Base-by-base conservation (phyloP, 1,140 invertebrate species). In the Bombus sibiricus region DNA sequence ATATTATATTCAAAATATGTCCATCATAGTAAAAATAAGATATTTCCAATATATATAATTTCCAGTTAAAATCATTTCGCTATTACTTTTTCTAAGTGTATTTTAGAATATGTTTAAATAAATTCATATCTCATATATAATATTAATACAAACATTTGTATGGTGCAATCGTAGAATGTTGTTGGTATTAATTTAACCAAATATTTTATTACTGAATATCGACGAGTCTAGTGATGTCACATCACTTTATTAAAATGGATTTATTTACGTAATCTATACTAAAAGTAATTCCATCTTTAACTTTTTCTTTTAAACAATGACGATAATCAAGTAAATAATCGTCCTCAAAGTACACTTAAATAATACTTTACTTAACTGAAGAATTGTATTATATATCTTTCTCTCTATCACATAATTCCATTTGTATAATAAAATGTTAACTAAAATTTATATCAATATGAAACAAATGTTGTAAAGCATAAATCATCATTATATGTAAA, bases 1-100 rank as follows among this genome's bases (percentile, higher is more conserved):
- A 62, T 18, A 34, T 81, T 28, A 47, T 62, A 34, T 66, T 41
- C 3, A 79, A 68, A 79, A 78, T 78, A 78, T 62, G 18, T 62
- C 4, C 9, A 62, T 0, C 28, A n/a, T n/a, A 62, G 3, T 62
- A 28, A 62, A 62, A 62, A 62, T 62, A 62, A 53, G 47, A 53
- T 62, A 62, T 62, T 62, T 62, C 28, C 28, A 62, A 53, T 53
- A 53, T n/a, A 59, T 59, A 28, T 28, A 62, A 34, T 66, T 66
- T 37, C 32, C 3, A 22, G 5, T 69, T 69, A 53, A 13, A n/a
- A n/a, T 62, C 28, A 62, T 53, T 69, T 13, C 10, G 0, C 12
- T n/a, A n/a, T 28, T 28, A 25, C 13, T 53, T 80, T 13, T 62
- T 53, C 47, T 37, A 68, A 37, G 9, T 10, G 9, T 25, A 68